These are phyloP conservation scores for Andricus grossulariae DNA, from an alignment of 1,140 invertebrate genomes.

Conservation along the genomic window DNA sequence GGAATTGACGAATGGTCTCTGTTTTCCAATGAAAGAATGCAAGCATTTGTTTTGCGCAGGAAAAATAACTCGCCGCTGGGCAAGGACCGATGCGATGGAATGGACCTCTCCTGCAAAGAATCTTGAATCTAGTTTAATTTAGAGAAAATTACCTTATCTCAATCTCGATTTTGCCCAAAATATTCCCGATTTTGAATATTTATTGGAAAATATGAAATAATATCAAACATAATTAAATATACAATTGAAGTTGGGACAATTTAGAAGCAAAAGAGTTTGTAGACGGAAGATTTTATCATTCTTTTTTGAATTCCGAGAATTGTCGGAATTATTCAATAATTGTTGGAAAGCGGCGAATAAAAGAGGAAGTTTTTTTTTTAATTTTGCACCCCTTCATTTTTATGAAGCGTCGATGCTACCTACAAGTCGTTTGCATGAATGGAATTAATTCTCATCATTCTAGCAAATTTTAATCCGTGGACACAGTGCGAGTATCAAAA, in stretches of 20 bases:
- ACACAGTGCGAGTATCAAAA: too few species aligned
- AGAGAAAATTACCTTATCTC: conserved; percentile 14
- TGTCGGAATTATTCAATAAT: neutral
- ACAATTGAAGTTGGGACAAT: too few species aligned
- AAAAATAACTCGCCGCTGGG: conserved; percentile 18
- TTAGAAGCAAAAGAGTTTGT: too few species aligned
- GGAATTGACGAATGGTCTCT: conserved; percentile 57
- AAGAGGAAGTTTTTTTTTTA: neutral
- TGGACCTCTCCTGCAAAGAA: conserved; percentile 34
- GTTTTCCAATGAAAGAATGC: conserved; percentile 34
- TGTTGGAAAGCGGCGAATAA: neutral
- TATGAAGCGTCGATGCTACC: conserved; percentile 45
- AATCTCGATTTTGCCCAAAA: neutral
- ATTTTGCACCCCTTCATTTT: neutral
- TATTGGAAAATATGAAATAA: neutral
- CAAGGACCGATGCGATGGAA: conserved; percentile 21
- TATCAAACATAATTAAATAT: too few species aligned
- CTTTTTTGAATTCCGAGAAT: conserved; percentile 11
- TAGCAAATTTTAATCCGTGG: too few species aligned
- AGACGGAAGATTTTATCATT: neutral
- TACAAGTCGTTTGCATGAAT: conserved; percentile 59
- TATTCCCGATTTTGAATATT: neutral
- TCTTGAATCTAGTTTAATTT: neutral
- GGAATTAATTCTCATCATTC: neutral
- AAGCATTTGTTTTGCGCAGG: conserved; percentile 37